Evolutionary conservation across 2,113 vertebrate genomes (phyloP).

Genomic region (Chamaetylas fuelleborni): DNA sequence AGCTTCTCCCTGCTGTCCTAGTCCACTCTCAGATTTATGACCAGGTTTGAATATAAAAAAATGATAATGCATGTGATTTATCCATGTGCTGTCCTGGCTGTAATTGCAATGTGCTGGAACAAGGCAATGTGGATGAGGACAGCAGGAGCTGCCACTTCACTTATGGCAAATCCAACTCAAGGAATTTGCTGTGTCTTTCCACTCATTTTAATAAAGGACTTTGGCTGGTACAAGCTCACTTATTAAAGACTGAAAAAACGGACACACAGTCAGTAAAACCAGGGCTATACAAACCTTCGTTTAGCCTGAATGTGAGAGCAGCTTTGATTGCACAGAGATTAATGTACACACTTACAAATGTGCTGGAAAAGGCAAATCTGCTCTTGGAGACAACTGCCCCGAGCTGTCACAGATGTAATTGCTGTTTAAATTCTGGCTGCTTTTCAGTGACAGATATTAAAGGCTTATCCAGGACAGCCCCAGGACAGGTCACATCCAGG

Average conservation of each 20-base stretch:
- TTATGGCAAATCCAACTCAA: rapidly evolving
- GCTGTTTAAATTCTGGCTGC: background rate
- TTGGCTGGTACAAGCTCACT: background rate
- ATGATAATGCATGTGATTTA: background rate
- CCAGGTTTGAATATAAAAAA: background rate
- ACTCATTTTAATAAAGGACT: background rate
- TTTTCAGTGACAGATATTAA: background rate
- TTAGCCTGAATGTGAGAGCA: background rate
- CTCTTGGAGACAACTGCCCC: background rate
- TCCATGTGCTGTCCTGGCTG: background rate
- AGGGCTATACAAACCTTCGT: background rate
- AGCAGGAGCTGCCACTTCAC: background rate
- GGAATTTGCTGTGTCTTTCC: background rate
- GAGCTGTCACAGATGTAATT: background rate
- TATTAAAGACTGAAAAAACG: background rate
- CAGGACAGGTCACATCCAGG: background rate
- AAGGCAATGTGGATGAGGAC: rapidly evolving
- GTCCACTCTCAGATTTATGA: background rate
- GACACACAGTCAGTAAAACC: background rate
- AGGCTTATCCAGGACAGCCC: background rate
- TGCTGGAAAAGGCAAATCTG: background rate
- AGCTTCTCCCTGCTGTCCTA: background rate
- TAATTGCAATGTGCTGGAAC: background rate
- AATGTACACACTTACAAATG: background rate
- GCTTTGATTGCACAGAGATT: background rate